Percentiles rank a stretch among this genome's conserved stretches.
phyloP scores from a whole-genome alignment of 2,113 vertebrate genomes.

The Sardina pilchardus region DNA sequence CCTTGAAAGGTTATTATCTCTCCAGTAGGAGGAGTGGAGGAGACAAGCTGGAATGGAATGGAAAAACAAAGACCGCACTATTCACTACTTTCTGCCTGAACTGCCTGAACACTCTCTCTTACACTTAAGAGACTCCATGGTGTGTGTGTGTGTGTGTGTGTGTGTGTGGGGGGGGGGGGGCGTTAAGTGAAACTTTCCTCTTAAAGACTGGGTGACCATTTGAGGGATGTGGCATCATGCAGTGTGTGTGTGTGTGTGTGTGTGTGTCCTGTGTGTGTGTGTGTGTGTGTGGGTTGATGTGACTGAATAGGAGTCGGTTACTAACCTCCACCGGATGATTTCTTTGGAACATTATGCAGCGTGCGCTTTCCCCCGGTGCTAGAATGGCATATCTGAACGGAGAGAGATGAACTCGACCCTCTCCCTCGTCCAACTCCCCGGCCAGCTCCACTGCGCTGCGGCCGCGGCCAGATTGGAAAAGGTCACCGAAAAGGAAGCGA shows the following conservation, averaged over 20 bases:
- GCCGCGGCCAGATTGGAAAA: constrained; percentile 41
- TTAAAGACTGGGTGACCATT: too few relatives aligned
- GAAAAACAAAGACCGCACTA: neutral
- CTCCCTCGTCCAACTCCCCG: neutral
- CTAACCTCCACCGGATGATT: neutral
- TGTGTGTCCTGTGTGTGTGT: neutral
- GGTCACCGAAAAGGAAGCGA: constrained; percentile 35
- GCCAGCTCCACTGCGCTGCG: too few relatives aligned
- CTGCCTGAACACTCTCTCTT: neutral
- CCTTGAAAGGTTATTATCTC: constrained; percentile 5
- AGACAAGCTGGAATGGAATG: neutral
- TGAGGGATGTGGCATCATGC: too few relatives aligned
- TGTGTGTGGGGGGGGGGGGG: too few relatives aligned
- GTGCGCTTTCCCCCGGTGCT: constrained; percentile 18
- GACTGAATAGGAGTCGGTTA: neutral
- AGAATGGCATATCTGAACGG: constrained; percentile 32
- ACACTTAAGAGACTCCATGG: too few relatives aligned
- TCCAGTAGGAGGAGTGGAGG: neutral
- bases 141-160: too few relatives aligned
- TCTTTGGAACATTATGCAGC: neutral
- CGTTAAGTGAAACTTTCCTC: too few relatives aligned
- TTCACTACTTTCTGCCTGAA: too few relatives aligned
- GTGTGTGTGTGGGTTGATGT: neutral
- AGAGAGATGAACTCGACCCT: constrained; percentile 24
- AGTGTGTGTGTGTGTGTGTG: neutral